These are phyloP conservation scores for Dicerorhinus sumatrensis DNA, from an alignment of 2,113 vertebrate genomes.

Conservation along the genomic window DNA sequence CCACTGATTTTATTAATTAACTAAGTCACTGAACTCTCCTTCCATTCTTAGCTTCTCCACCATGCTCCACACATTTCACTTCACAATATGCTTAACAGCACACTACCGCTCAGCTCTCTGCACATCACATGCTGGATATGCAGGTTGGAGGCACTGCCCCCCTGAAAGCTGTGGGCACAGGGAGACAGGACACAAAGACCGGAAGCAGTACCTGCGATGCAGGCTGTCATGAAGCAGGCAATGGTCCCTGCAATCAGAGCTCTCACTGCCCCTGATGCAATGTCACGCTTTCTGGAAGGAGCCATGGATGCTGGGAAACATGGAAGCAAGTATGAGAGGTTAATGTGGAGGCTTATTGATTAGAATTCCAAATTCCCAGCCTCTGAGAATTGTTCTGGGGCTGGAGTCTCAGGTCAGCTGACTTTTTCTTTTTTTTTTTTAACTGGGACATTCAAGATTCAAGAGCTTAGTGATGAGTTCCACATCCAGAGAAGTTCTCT, in stretches of 20 bases:
- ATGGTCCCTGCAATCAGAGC: constrained; percentile 90
- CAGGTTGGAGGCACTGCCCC: background rate
- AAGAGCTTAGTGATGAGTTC: background rate
- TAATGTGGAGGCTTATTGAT: background rate
- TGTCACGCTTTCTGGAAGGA: constrained; percentile 90
- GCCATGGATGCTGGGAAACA: constrained; percentile 88
- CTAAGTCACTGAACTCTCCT: background rate
- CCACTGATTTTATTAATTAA: background rate
- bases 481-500: background rate
- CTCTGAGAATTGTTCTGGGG: background rate
- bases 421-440: background rate
- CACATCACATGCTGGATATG: background rate
- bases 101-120: background rate
- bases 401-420: background rate
- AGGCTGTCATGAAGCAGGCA: constrained; percentile 94
- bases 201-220: constrained; percentile 89
- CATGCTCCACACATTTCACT: background rate
- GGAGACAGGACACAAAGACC: rapidly evolving
- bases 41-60: background rate
- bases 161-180: rapidly evolving
- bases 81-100: background rate
- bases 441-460: background rate
- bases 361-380: background rate
- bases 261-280: constrained; percentile 87
- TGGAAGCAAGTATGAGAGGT: background rate